Evolutionary conservation across 2,888 invertebrate genomes (phyloP).

Genomic region (Meta bourneti): DNA sequence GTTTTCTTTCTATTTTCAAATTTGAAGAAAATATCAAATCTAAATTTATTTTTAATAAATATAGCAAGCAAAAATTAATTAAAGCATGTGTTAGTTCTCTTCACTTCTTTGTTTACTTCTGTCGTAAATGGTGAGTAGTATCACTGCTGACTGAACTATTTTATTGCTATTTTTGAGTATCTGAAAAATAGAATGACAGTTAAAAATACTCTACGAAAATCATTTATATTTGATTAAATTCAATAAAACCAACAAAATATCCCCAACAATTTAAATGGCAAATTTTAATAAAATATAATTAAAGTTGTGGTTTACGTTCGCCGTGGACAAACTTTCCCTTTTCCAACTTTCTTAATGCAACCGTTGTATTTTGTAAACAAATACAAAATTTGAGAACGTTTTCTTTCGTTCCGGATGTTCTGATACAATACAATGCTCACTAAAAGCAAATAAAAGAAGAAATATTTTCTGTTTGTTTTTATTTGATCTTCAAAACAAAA

Average conservation of each 20-base stretch:
- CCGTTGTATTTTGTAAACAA: background rate
- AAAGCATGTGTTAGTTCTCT: background rate
- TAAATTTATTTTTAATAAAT: background rate
- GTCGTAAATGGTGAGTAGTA: constrained; percentile 10
- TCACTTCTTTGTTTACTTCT: constrained; percentile 8
- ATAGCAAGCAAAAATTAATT: background rate
- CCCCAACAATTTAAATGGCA: background rate
- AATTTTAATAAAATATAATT: background rate
- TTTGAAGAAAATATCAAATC: background rate
- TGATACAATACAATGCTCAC: too few species aligned
- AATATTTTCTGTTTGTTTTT: too few species aligned
- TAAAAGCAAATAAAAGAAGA: too few species aligned
- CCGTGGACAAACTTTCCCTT: too few species aligned
- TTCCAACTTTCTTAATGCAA: too few species aligned
- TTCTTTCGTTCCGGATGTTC: background rate
- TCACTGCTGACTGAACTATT: background rate
- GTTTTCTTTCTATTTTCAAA: background rate
- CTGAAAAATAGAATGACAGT: background rate
- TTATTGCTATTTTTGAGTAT: background rate
- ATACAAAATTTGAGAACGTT: background rate
- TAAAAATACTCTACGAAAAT: background rate
- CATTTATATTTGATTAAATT: too few species aligned
- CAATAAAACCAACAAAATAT: background rate
- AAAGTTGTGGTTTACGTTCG: background rate
- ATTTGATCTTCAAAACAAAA: too few species aligned